phyloP scores from a whole-genome alignment of 1,140 invertebrate genomes.

The Aphaenogaster ashmeadi region DNA sequence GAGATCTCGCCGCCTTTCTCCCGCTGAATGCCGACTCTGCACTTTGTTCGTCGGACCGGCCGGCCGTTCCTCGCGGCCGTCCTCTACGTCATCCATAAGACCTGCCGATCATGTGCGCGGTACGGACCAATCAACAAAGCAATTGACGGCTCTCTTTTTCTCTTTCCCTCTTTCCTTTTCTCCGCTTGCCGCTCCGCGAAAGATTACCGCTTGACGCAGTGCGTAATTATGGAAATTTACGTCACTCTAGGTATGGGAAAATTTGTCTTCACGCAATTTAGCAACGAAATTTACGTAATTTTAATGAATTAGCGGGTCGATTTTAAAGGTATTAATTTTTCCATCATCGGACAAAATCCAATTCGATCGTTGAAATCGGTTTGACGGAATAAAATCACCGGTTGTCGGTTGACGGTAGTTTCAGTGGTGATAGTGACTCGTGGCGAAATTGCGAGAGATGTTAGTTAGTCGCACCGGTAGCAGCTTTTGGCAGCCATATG shows the following conservation, averaged over 20 bases:
- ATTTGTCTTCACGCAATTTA: background rate
- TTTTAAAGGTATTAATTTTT: conserved; percentile 17
- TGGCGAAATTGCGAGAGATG: conserved; percentile 35
- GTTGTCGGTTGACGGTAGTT: conserved; percentile 8
- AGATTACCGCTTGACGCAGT: conserved; percentile 25
- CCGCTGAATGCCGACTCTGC: conserved; percentile 62
- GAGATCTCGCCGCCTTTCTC: conserved; percentile 57
- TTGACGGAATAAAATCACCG: background rate
- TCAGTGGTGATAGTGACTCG: background rate
- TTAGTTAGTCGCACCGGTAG: conserved; percentile 18
- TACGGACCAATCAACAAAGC: conserved; percentile 61
- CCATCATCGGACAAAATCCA: background rate
- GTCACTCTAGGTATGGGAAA: background rate
- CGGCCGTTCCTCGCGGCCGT: conserved; percentile 7
- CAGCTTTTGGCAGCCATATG: conserved; percentile 61
- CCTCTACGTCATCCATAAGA: conserved; percentile 37
- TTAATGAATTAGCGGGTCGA: background rate
- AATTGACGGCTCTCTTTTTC: conserved; percentile 57
- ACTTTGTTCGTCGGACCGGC: conserved; percentile 35
- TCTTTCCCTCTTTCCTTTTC: conserved; percentile 15
- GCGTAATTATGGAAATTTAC: conserved; percentile 37
- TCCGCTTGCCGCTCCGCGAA: conserved; percentile 3
- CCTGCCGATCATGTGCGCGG: conserved; percentile 55
- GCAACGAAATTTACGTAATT: conserved; percentile 16
- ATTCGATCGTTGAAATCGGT: background rate